A percentile compares a stretch with the other conserved stretches of the same genome.
Evolutionary conservation across 2,888 invertebrate species (phyloP).

Genomic region (Platerodrilus igneus): DNA sequence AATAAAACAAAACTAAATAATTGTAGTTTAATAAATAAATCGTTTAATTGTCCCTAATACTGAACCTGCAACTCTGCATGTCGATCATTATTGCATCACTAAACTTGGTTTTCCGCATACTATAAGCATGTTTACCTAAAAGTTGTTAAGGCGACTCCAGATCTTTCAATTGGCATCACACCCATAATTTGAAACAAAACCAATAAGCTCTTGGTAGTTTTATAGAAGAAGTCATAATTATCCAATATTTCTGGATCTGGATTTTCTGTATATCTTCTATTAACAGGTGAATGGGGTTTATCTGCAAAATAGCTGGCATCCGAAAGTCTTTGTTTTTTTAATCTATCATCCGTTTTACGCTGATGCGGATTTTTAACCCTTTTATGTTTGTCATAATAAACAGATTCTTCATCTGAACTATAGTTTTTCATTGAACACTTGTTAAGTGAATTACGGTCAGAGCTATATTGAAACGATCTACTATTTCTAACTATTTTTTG

Average conservation of each 20-base stretch:
- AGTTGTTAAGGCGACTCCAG: conserved; percentile 51
- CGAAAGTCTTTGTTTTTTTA: conserved; percentile 26
- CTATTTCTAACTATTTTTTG: too few species aligned
- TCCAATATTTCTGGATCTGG: conserved; percentile 56
- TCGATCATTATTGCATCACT: too few species aligned
- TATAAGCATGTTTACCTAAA: conserved; percentile 44
- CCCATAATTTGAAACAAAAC: conserved; percentile 73
- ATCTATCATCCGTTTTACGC: conserved; percentile 25
- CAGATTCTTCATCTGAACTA: conserved; percentile 12
- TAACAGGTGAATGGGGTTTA: conserved; percentile 1
- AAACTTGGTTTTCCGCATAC: too few species aligned
- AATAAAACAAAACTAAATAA: too few species aligned
- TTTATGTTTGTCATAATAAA: too few species aligned
- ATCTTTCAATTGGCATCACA: conserved; percentile 69
- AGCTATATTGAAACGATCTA: too few species aligned
- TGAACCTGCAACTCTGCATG: too few species aligned
- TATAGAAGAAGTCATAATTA: conserved; percentile 65
- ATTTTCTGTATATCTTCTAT: conserved; percentile 22
- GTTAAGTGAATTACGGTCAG: too few species aligned
- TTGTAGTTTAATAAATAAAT: too few species aligned
- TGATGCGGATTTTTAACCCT: conserved; percentile 37
- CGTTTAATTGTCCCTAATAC: too few species aligned
- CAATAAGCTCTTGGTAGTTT: conserved; percentile 64
- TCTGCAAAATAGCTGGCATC: conserved; percentile 19
- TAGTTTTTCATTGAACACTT: conserved; percentile 17